These are phyloP conservation scores for Scaptomyza montana DNA, from an alignment of 1,140 invertebrate genomes.

Conservation along the genomic window DNA sequence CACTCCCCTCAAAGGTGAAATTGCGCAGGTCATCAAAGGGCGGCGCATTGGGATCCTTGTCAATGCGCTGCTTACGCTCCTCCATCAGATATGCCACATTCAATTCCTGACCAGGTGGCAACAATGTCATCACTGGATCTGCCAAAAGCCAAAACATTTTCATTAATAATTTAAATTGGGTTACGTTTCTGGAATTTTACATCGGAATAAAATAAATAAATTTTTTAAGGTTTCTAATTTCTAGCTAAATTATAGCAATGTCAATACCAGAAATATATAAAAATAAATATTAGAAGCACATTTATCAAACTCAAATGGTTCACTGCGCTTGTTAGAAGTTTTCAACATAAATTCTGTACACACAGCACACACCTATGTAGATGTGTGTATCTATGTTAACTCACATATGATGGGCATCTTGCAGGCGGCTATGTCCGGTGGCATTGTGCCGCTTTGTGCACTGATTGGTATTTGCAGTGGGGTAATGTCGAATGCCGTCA, in stretches of 20 bases:
- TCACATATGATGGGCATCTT: slow-evolving; percentile 91
- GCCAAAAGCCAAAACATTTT: neutral
- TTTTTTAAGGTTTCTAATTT: too few species aligned
- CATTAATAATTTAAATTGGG: too few species aligned
- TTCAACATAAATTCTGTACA: neutral
- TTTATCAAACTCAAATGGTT: too few species aligned
- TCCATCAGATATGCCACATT: slow-evolving; percentile 98
- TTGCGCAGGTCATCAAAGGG: slow-evolving; percentile 98
- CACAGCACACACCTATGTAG: too few species aligned
- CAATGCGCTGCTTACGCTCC: slow-evolving; percentile 96
- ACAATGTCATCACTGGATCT: slow-evolving; percentile 86
- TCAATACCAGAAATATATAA: neutral
- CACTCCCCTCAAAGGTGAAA: slow-evolving; percentile 99
- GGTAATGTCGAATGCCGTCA: slow-evolving; percentile 99
- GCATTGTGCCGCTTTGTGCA: slow-evolving; percentile 87
- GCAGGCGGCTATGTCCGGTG: slow-evolving; percentile 90
- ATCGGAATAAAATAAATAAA: too few species aligned
- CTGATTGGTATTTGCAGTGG: slow-evolving; percentile 97
- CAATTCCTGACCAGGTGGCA: slow-evolving; percentile 88
- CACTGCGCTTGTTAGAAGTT: too few species aligned
- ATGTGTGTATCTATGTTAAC: slow-evolving; percentile 74
- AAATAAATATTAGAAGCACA: neutral
- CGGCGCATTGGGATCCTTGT: slow-evolving; percentile 97
- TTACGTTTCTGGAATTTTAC: too few species aligned
- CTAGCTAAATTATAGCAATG: too few species aligned